Base-by-base conservation (phyloP, 2,113 vertebrate species). In the Cyanoliseus patagonus region DNA sequence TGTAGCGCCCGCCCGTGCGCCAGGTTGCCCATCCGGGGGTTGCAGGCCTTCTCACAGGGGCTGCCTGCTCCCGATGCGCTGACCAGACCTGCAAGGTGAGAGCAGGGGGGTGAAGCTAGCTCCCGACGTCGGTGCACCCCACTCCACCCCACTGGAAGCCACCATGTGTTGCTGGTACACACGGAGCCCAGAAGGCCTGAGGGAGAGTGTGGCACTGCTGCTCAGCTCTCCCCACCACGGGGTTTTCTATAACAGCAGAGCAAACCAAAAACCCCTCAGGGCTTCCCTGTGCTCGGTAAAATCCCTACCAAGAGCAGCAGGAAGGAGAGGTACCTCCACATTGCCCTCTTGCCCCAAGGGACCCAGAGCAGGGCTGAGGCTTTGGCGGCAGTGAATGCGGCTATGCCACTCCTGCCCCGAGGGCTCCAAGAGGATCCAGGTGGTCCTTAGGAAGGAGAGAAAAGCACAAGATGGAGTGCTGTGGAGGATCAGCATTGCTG, bases 1-100 rank as follows among this genome's bases (percentile, higher is more conserved):
- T 87, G 97, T 93, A 99, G 97, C 8, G 90, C 97, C 79, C 99
- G 98, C 31, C 99, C 99, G 27, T 99, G 97, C 1, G 98, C 99
- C 74, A 99, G 94, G 97, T 99, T 99, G 33, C 99, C 99, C 99
- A 99, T 99, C 20, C 98, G 98, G 61, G 99, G 99, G 97, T 99
- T 99, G 96, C 99, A 99, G 86, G 99, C 99, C 55, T 97, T 99
- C 70, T 99, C 99, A 31, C 99, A 99, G 81, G 98, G 98, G 59
- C 98, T 92, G 97, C 98, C 93, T 41, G 95, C 37, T 97, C 97
- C 88, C 23, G 92, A 95, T 46, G 62, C 55, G 22, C 94, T 74
- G 39, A 97, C 98, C 93, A 97, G 31, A 83, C 97, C 98, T 99
- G 93, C 67, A 97, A 97, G 69, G 27, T 18, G 41, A 95, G 30